Evolutionary conservation across 2,888 invertebrate species (phyloP), one percentile per base, ranked within the genome.

Genomic region (Zonitis immaculata): DNA sequence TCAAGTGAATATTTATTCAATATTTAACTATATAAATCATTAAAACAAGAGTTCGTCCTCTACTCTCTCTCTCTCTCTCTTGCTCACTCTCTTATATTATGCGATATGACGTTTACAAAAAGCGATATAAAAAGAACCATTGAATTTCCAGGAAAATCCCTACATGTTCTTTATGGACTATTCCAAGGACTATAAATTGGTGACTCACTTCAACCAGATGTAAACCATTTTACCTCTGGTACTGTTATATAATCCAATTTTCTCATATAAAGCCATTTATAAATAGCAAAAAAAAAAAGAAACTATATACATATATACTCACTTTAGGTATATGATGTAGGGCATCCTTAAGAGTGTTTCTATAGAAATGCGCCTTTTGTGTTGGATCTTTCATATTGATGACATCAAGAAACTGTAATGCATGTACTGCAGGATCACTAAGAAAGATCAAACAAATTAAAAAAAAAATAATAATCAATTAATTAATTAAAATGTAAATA

Each of bases 331-430:
- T 91, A 67, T 85, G 85, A 44, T 91, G 92, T 66, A 96, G 81
- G 32, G 88, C 87, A 68, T 94, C 93, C 73, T 89, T 88, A 57
- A 96, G 83, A 8, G 89, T 91, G 64, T 84, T 88, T 61, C 89
- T 85, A 76, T 94, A 95, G 78, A 96, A 97, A 72, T 92, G 89
- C 11, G 87, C 83, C 76, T 95, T 95, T 71, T 91, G 89, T 52
- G 84, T 84, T 0, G 91, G 86, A 73, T 95, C 94, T 76, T 95
- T 94, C 86, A 91, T 89, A 67, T 90, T 89, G 69, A 95, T 88
- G 56, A 91, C 89, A 74, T 98, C 97, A 63, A 98, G 79, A 71
- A 91, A 91, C 76, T 97, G 95, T 66, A 98, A 82, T 12, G 95
- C 94, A 66, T 90, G 88, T 51, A 97, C 91, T 26, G 91, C 87